Conservation (phyloP, 64 coral and sea anemone species). For the Stichodactyla mertensii region DNA sequence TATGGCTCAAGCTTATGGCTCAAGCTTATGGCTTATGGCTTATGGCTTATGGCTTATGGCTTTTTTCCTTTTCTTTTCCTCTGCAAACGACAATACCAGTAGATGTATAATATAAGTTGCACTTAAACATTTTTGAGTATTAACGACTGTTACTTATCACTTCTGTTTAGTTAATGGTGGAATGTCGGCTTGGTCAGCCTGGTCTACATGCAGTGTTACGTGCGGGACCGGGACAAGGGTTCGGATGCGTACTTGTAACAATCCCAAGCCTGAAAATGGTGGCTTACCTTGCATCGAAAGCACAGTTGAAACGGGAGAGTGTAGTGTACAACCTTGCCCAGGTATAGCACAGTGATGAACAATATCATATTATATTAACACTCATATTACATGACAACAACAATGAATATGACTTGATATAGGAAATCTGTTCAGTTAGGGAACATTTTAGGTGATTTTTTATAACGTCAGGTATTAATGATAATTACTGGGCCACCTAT, state of each 20-base stretch:
- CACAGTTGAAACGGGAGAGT: constrained; percentile 43
- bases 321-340: constrained; percentile 62
- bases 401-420: background rate
- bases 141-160: background rate
- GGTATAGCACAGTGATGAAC: background rate
- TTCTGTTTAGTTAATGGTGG: constrained; percentile 21
- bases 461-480: no score
- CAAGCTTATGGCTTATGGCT: no score
- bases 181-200: constrained; percentile 35
- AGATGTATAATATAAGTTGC: no score
- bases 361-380: background rate
- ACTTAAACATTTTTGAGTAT: no score
- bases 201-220: constrained; percentile 51
- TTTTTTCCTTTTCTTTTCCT: no score
- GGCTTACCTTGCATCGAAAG: constrained; percentile 12
- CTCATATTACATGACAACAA: background rate
- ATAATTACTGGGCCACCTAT: no score
- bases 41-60: no score
- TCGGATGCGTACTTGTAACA: constrained; percentile 34
- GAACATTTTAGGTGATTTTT: no score
- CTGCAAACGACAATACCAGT: no score
- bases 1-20: no score
- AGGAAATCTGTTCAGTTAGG: no score
- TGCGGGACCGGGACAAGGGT: constrained; percentile 42
- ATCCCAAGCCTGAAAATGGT: constrained; percentile 24